These are phyloP conservation scores for Lepidurus couesii DNA, from an alignment of 1,140 invertebrate species.

Conservation along the genomic window DNA sequence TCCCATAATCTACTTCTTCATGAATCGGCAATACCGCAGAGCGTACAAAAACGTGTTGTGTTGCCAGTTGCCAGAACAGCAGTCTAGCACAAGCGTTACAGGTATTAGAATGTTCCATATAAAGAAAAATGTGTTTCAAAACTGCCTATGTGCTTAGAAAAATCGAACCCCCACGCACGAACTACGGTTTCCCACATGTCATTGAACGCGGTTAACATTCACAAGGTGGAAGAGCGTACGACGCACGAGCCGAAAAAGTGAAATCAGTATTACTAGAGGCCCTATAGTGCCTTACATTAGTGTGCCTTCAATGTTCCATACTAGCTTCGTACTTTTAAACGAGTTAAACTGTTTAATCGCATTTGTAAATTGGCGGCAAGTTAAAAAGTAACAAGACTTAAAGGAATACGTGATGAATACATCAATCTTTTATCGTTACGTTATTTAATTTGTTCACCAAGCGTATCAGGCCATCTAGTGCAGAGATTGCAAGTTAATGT, in stretches of 20 bases:
- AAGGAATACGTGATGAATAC: too few species aligned
- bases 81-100: not conserved
- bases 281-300: not conserved
- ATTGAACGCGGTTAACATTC: not conserved
- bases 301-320: not conserved
- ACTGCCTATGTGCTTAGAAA: not conserved
- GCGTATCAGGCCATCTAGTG: too few species aligned
- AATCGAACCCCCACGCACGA: not conserved
- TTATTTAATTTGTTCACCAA: too few species aligned
- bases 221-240: not conserved
- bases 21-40: constrained; percentile 54
- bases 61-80: constrained; percentile 15
- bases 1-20: constrained; percentile 55
- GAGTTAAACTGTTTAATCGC: not conserved
- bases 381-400: too few species aligned
- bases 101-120: not conserved
- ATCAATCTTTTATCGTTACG: too few species aligned
- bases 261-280: constrained; percentile 3
- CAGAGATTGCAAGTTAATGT: too few species aligned
- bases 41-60: constrained; percentile 50
- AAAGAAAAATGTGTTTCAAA: not conserved
- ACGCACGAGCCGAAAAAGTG: not conserved
- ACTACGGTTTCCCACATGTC: not conserved
- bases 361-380: not conserved
- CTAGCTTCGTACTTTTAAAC: constrained; percentile 6